Conservation (phyloP, 2,113 vertebrate genomes). For the Empidonax traillii region DNA sequence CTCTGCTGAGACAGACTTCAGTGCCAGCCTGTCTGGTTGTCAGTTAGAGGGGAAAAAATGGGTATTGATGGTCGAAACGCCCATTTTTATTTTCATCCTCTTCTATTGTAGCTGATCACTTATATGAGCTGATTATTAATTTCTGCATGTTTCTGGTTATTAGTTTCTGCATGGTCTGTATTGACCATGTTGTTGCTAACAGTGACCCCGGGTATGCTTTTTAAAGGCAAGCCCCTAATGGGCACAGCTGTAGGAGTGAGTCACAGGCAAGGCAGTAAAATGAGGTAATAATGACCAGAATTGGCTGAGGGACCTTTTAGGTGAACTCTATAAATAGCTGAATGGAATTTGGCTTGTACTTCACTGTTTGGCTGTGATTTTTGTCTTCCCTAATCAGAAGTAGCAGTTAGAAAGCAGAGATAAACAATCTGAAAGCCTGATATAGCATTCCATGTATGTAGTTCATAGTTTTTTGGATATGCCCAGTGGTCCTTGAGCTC, state of each 20-base stretch:
- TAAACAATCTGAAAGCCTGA: background rate
- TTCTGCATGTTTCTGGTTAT: background rate
- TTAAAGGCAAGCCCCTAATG: background rate
- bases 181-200: background rate
- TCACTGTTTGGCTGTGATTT: background rate
- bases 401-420: background rate
- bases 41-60: background rate
- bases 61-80: background rate
- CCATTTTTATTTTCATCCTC: rapidly evolving
- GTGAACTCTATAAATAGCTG: background rate
- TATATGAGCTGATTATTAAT: background rate
- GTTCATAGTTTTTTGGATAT: background rate
- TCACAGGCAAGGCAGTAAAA: background rate
- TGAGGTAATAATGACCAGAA: background rate
- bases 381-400: background rate
- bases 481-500: background rate
- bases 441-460: background rate
- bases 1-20: background rate
- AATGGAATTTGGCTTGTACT: background rate
- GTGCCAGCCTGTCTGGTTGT: background rate
- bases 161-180: background rate
- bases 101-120: background rate
- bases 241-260: background rate
- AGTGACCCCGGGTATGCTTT: background rate
- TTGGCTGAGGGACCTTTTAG: background rate